Evolutionary conservation across 2,797 vertebrate genomes (phyloP), one percentile per base, ranked within the genome.

Genomic region (Periparus ater): DNA sequence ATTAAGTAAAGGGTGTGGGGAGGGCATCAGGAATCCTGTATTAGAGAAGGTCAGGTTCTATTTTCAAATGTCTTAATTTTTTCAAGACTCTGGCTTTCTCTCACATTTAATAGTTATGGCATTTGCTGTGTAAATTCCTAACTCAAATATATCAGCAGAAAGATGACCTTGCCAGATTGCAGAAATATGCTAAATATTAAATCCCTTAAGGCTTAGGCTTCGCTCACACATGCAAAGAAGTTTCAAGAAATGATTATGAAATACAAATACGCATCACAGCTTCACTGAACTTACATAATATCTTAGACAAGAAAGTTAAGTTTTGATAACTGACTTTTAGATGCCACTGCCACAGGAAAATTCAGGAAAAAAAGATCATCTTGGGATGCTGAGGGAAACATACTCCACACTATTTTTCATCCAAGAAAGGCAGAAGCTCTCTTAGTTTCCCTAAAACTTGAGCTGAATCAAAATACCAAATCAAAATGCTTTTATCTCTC

Each of bases 101-200:
- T 95, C 71, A 62, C 80, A 62, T 44, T 95, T 96, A 96, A 88
- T 86, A 86, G 44, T 88, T 50, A 76, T 47, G 82, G 79, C 66
- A 95, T 96, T 96, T 96, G 67, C 91, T 75, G 58, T 55, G 79
- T 78, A 94, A 95, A 95, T 95, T 96, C 85, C 85, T 91, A 75
- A 93, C 76, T 95, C 91, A 88, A 95, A 93, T 84, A 78, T 78
- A 90, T 88, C 85, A 95, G 91, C 76, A 95, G 85, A 88, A 85
- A 94, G 94, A 88, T 27, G 67, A 95, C 93, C 93, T 93, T 96
- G 94, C 94, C 93, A 96, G 93, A 91, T 95, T 96, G 95, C 94
- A 95, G 89, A 84, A 96, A 93, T 90, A 95, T 93, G 85, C 73
- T 95, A 90, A 94, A 88, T 84, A 93, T 75, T 93, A 95, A 96